Base-by-base conservation (phyloP, 2,797 vertebrate species). In the Miichthys miiuy region DNA sequence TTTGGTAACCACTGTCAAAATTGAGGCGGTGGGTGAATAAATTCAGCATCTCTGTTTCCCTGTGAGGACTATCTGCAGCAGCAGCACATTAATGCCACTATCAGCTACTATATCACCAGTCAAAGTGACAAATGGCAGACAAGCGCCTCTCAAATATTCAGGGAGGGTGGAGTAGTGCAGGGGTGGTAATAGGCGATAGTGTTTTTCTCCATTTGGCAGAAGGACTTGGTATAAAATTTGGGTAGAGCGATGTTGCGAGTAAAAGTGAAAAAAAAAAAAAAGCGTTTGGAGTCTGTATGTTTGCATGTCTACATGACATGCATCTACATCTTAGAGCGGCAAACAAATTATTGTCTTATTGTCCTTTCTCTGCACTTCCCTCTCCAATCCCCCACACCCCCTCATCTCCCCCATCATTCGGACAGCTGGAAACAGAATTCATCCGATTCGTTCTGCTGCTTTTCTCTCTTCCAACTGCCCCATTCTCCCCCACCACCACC, bases 401-500 rank as follows among this genome's bases (percentile, higher is more conserved):
- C 75, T 75, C 75, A 64, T 81, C 79, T 77, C 73, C 83, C 83
- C 84, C 80, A 89, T 93, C 92, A 94, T 89, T 94, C 81, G 81
- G 94, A 95, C 94, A 90, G 86, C 93, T 96, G 93, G 94, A 95
- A 95, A 95, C 90, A 95, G 94, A 94, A 96, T 96, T 95, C 93
- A 93, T 95, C 93, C 90, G 92, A 96, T 96, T 96, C 94, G 95
- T 95, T 96, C 95, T 94, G 93, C 91, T 95, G 94, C 91, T 95
- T 95, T 92, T 93, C 91, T 92, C 88, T 90, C 90, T 92, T 89
- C 85, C 90, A 89, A 89, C 91, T 90, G 84, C 86, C 90, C 89
- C 81, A 66, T 86, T 81, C 84, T 82, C 82, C 86, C 80, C 88
- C 30, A 30, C 30, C 30, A 30, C 30, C 30, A 30, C 30, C 5